Evolutionary conservation across 1,140 invertebrate genomes (phyloP).

Genomic region (Periplaneta americana): DNA sequence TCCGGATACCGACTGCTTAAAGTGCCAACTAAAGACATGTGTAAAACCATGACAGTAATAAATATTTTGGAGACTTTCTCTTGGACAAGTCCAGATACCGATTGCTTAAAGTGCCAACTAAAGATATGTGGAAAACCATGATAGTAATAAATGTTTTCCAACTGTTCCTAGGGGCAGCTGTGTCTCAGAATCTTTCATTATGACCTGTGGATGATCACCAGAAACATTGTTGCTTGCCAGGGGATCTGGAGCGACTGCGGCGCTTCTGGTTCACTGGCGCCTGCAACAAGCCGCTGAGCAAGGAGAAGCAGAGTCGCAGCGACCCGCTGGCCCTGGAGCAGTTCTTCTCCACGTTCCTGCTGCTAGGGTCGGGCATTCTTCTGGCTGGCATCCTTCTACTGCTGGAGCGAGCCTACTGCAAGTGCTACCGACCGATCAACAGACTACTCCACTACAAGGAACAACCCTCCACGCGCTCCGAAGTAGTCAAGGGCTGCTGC

Average conservation of each 20-base stretch:
- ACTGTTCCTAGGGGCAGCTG: too few relatives aligned
- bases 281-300: conserved; percentile 41
- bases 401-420: conserved; percentile 47
- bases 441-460: background rate
- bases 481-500: conserved; percentile 9
- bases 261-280: conserved; percentile 62
- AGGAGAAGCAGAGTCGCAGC: conserved; percentile 19
- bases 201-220: background rate
- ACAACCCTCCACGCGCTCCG: background rate
- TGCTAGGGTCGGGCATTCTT: conserved; percentile 51
- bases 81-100: too few relatives aligned
- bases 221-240: conserved; percentile 31
- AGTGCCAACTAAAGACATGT: too few relatives aligned
- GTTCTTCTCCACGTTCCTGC: conserved; percentile 58
- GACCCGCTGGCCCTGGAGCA: conserved; percentile 56
- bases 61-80: too few relatives aligned
- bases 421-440: background rate
- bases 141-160: too few relatives aligned
- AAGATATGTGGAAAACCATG: too few relatives aligned
- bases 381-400: conserved; percentile 45
- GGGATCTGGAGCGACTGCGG: conserved; percentile 55
- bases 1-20: too few relatives aligned
- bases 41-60: too few relatives aligned
- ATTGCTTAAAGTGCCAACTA: too few relatives aligned
- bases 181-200: background rate